These are phyloP conservation scores for Microcaecilia unicolor DNA, from an alignment of 2,797 vertebrate species.

Conservation along the genomic window DNA sequence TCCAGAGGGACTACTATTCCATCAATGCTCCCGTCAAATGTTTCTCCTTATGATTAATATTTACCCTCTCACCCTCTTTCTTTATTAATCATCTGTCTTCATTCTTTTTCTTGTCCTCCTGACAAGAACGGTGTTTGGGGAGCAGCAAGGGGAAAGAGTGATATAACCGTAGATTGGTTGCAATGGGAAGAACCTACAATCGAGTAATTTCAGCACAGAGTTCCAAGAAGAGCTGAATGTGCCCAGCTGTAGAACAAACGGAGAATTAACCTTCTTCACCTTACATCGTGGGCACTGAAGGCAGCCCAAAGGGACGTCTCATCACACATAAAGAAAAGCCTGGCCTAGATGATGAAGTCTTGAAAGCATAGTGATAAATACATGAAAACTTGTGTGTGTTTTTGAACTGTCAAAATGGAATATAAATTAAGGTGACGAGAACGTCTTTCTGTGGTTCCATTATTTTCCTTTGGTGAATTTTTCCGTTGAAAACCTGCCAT, in stretches of 20 bases:
- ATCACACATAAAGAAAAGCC: neutral
- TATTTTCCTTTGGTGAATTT: too few species aligned
- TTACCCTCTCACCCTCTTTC: slow-evolving; percentile 35
- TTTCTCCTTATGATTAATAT: slow-evolving; percentile 49
- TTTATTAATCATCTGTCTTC: slow-evolving; percentile 47
- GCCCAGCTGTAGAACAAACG: neutral
- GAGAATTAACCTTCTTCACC: neutral
- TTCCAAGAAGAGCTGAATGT: neutral
- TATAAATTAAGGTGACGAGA: too few species aligned
- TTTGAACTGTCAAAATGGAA: too few species aligned
- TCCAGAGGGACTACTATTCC: slow-evolving; percentile 41
- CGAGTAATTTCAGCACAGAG: slow-evolving; percentile 14
- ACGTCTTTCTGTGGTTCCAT: too few species aligned
- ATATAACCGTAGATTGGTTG: slow-evolving; percentile 26
- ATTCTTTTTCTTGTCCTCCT: slow-evolving; percentile 20
- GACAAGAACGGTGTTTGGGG: slow-evolving; percentile 10
- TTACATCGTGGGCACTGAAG: neutral
- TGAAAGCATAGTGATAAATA: too few species aligned
- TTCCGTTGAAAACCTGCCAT: too few species aligned
- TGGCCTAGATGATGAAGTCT: neutral
- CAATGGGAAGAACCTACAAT: slow-evolving; percentile 19
- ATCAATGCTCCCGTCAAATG: slow-evolving; percentile 40
- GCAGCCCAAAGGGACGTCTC: too few species aligned
- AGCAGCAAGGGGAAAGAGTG: slow-evolving; percentile 27
- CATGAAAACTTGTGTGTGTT: too few species aligned